Conservation (phyloP, 2,888 invertebrate species). For the Slavum lentiscoides region DNA sequence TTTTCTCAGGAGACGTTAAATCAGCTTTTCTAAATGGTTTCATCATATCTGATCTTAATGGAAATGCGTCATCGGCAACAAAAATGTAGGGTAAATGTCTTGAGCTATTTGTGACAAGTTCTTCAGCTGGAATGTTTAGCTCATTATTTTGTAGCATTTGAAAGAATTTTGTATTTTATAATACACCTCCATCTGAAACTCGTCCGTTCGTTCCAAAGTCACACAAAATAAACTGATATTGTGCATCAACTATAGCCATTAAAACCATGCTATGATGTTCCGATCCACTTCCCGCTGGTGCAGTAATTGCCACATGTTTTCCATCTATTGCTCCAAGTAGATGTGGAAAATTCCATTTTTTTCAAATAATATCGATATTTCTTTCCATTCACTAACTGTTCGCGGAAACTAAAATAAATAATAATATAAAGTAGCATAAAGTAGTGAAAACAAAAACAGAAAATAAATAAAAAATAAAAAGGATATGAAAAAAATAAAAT, state of each 20-base stretch:
- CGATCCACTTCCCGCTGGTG: conserved; percentile 55
- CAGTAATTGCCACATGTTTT: conserved; percentile 57
- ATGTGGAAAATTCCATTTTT: conserved; percentile 36
- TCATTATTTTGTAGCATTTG: conserved; percentile 10
- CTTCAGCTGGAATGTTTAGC: background rate
- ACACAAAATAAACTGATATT: conserved; percentile 56
- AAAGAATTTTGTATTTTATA: conserved; percentile 9
- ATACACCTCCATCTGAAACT: conserved; percentile 53
- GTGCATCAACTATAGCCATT: conserved; percentile 57
- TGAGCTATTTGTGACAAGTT: conserved; percentile 5
- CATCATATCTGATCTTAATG: conserved; percentile 54
- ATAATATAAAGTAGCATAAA: too few relatives aligned
- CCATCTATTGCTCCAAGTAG: conserved; percentile 57
- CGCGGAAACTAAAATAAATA: conserved; percentile 48
- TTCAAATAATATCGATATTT: conserved; percentile 37
- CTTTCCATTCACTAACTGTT: conserved; percentile 45
- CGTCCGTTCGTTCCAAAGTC: conserved; percentile 52
- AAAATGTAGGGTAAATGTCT: conserved; percentile 51
- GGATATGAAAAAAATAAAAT: too few relatives aligned
- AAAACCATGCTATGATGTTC: conserved; percentile 57
- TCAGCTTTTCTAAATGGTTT: conserved; percentile 52
- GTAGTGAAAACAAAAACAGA: too few relatives aligned
- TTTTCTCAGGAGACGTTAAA: conserved; percentile 52
- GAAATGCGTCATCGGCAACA: conserved; percentile 57
- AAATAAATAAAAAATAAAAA: too few relatives aligned